Conservation (phyloP, 2,797 vertebrate genomes). For the Rhinophrynus dorsalis region DNA sequence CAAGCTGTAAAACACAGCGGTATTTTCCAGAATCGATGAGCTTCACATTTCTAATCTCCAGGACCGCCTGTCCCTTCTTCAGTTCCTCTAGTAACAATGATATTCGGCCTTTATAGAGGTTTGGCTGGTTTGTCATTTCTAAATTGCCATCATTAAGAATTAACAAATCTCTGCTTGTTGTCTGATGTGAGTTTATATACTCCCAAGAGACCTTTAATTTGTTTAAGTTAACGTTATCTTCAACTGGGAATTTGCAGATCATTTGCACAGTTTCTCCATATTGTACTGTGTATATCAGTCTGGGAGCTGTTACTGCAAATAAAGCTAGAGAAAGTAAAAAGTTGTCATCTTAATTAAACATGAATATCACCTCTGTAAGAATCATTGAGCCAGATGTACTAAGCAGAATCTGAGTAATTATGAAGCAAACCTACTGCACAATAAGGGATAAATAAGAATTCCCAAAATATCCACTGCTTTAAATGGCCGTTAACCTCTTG, state of each 20-base stretch:
- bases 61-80: conserved; percentile 64
- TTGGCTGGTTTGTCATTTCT: conserved; percentile 47
- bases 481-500: no score
- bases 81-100: conserved; percentile 67
- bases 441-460: no score
- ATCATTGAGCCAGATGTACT: no score
- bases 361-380: no score
- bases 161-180: conserved; percentile 60
- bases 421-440: no score
- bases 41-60: conserved; percentile 68
- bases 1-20: conserved; percentile 72
- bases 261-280: conserved; percentile 68
- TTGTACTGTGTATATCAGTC: conserved; percentile 60
- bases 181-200: conserved; percentile 32
- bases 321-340: conserved; percentile 64
- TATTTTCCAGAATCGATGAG: conserved; percentile 78
- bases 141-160: conserved; percentile 52
- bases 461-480: no score
- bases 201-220: conserved; percentile 73
- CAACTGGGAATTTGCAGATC: conserved; percentile 77
- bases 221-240: conserved; percentile 26
- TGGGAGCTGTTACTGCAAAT: conserved; percentile 77
- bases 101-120: conserved; percentile 62
- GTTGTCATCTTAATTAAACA: no score
- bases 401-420: no score